Evolutionary conservation across 1,140 invertebrate genomes (phyloP), one percentile per base, ranked within the genome.

Genomic region (Contarinia nasturtii): DNA sequence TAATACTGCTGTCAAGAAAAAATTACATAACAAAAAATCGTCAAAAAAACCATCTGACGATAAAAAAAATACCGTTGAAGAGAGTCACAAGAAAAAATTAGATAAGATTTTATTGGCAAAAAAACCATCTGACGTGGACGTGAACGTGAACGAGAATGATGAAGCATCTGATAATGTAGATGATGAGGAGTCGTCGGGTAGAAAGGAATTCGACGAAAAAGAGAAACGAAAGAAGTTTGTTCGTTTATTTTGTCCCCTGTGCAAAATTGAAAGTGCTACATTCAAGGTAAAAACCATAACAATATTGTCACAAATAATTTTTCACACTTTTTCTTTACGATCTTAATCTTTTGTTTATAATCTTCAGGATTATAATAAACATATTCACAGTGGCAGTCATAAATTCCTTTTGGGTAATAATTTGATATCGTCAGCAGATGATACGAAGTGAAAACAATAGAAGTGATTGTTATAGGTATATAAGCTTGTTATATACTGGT

Each of bases 241-340:
- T 18, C 77, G 79, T 53, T 63, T 86, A 1, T 70, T 69, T 21
- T 86, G 82, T 57, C 76, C 80, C 1, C 82, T 84, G 55, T 86
- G 82, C 55, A 68, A 71, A 46, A 72, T 76, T 52, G 76, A 76
- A 53, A 81, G 74, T 54, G 65, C 77, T 4, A 85, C 80, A 11
- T 85, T 83, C 54, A 76, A 73, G 55, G 75, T 76, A 51, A 60
- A 61, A 58, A 38, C 41, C 45, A 14, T 44, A 50, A 14, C 43
- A 33, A 48, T 42, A 47, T 44, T 40, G 46, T 38, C 33, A n/a
- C n/a, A n/a, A n/a, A n/a, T n/a, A n/a, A n/a, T n/a, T n/a, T n/a
- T n/a, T n/a, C n/a, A 41, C 43, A 18, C 38, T 49, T 37, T 18
- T 50, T 48, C 38, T 18, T 49, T 14, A 43, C 44, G 27, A 44